Evolutionary conservation across 2,888 invertebrate species (phyloP).

Genomic region (Drosophila greeni): DNA sequence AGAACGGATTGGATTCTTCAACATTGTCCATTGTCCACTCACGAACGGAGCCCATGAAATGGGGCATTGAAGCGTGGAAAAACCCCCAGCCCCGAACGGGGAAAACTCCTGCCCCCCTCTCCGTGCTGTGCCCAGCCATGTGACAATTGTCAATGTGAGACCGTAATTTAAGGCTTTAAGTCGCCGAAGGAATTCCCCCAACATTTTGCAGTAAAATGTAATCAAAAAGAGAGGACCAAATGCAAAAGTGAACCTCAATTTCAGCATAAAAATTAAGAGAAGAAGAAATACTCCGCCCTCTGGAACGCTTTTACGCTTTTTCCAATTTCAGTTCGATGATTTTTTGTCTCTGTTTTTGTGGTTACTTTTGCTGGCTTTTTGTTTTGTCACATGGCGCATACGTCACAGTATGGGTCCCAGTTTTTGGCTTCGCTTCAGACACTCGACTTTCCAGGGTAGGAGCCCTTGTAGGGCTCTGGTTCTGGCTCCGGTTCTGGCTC

Average conservation of each 20-base stretch:
- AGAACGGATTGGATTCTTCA: slow-evolving; percentile 35
- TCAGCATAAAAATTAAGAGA: slow-evolving; percentile 27
- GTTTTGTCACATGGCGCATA: slow-evolving; percentile 58
- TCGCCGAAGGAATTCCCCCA: slow-evolving; percentile 19
- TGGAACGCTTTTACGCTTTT: slow-evolving; percentile 11
- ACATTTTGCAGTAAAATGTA: slow-evolving; percentile 7
- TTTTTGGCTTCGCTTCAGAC: slow-evolving; percentile 43
- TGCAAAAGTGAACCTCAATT: slow-evolving; percentile 12
- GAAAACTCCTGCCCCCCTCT: neutral
- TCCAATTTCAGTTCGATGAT: slow-evolving; percentile 29
- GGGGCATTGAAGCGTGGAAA: slow-evolving; percentile 55
- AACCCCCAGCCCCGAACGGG: slow-evolving; percentile 5
- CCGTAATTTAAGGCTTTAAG: slow-evolving; percentile 69
- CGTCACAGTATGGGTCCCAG: slow-evolving; percentile 54
- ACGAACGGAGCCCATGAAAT: slow-evolving; percentile 45
- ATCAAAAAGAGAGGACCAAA: slow-evolving; percentile 2
- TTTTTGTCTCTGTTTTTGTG: slow-evolving; percentile 12
- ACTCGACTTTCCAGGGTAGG: slow-evolving; percentile 31
- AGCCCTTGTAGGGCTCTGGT: neutral
- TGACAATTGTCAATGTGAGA: slow-evolving; percentile 66
- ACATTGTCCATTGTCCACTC: slow-evolving; percentile 57
- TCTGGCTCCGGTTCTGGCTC: neutral
- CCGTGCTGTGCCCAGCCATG: slow-evolving; percentile 47
- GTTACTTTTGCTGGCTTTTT: slow-evolving; percentile 5
- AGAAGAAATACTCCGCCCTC: neutral